Conservation (phyloP, 1,140 invertebrate species). For the Ceratina japonica region DNA sequence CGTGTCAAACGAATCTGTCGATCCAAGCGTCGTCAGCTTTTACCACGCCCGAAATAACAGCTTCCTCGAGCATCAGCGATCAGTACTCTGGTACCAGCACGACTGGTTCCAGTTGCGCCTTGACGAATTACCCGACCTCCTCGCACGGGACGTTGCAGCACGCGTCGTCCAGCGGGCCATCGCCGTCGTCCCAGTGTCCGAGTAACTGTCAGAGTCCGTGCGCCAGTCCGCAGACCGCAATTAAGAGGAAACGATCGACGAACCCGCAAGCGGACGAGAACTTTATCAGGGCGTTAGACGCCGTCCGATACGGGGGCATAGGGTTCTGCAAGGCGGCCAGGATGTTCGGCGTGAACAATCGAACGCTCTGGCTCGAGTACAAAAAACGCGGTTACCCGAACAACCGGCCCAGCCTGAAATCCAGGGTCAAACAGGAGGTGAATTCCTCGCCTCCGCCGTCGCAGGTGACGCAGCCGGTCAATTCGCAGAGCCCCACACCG, state of each 20-base stretch:
- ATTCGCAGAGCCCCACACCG: slow-evolving; percentile 78
- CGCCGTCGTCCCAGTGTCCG: slow-evolving; percentile 71
- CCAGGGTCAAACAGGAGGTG: slow-evolving; percentile 83
- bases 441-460: slow-evolving; percentile 67
- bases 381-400: slow-evolving; percentile 90
- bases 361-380: slow-evolving; percentile 91
- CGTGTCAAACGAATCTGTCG: slow-evolving; percentile 81
- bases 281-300: slow-evolving; percentile 88
- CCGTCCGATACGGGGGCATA: slow-evolving; percentile 89
- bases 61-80: slow-evolving; percentile 72
- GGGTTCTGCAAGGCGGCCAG: slow-evolving; percentile 91
- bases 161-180: slow-evolving; percentile 58
- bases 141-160: slow-evolving; percentile 68
- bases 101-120: slow-evolving; percentile 69
- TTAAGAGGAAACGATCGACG: slow-evolving; percentile 82
- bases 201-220: slow-evolving; percentile 74
- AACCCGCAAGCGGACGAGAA: slow-evolving; percentile 89
- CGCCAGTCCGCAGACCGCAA: slow-evolving; percentile 74
- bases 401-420: slow-evolving; percentile 86
- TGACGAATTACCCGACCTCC: slow-evolving; percentile 73
- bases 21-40: slow-evolving; percentile 76
- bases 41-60: slow-evolving; percentile 77
- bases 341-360: slow-evolving; percentile 90
- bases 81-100: slow-evolving; percentile 71
- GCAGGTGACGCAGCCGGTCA: slow-evolving; percentile 71